Evolutionary conservation across 2,888 invertebrate species (phyloP).

Genomic region (Parasteatoda lunata): DNA sequence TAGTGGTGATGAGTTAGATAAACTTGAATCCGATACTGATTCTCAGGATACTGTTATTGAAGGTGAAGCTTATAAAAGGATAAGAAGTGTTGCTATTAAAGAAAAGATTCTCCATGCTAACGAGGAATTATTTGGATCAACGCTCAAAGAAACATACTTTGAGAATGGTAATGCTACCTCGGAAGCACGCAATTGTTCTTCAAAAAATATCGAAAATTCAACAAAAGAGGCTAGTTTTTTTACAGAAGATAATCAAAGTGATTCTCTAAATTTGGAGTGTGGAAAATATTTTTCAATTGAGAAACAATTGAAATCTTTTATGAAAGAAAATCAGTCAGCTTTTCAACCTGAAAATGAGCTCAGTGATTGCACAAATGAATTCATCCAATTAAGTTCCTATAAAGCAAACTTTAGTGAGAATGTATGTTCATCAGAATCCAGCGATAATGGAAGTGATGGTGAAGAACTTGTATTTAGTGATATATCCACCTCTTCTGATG

Average conservation of each 20-base stretch:
- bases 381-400: conserved; percentile 47
- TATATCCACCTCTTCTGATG: conserved; percentile 66
- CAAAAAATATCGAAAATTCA: neutral
- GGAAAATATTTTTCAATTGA: conserved; percentile 34
- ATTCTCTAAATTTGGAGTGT: conserved; percentile 18
- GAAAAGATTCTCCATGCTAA: conserved; percentile 71
- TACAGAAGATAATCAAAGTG: conserved; percentile 10
- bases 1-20: conserved; percentile 65
- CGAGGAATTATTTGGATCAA: conserved; percentile 71
- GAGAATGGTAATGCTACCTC: neutral
- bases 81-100: conserved; percentile 70
- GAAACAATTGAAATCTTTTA: conserved; percentile 38
- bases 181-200: neutral
- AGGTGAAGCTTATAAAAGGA: conserved; percentile 69
- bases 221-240: conserved; percentile 1
- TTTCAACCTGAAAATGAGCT: conserved; percentile 24
- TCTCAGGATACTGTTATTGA: conserved; percentile 71
- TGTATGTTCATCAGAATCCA: conserved; percentile 60
- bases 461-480: conserved; percentile 63
- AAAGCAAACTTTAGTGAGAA: conserved; percentile 46
- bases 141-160: conserved; percentile 23
- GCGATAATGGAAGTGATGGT: conserved; percentile 72
- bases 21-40: conserved; percentile 70
- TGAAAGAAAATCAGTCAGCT: conserved; percentile 23
- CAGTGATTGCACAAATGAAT: conserved; percentile 2